Percentiles rank a stretch among this genome's conserved stretches.
Conservation (phyloP, 2,797 vertebrate genomes). For the Hemibagrus guttatus region DNA sequence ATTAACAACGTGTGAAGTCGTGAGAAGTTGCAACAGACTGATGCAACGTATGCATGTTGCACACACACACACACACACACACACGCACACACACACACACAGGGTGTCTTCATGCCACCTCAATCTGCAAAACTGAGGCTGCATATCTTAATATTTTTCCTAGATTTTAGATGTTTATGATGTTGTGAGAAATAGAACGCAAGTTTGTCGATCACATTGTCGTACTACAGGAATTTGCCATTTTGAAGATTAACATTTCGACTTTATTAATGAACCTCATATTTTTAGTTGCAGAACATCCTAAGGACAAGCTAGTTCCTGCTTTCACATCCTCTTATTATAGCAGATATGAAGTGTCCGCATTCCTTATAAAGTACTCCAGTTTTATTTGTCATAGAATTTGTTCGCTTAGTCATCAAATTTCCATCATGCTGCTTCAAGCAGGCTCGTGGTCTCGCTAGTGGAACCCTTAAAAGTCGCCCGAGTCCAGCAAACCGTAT, state of each 20-base stretch:
- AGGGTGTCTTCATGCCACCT: background rate
- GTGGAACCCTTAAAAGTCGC: no score
- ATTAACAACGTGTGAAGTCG: background rate
- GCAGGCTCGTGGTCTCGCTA: no score
- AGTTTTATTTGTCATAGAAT: no score
- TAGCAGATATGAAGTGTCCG: background rate
- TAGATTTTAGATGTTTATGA: background rate
- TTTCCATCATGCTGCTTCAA: no score
- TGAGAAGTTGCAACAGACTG: conserved; percentile 18
- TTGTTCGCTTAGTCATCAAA: no score
- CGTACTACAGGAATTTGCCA: background rate
- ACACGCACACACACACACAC: background rate
- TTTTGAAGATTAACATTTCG: background rate
- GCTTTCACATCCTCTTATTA: no score
- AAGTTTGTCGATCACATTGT: background rate
- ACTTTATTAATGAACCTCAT: background rate
- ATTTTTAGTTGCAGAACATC: background rate
- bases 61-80: background rate
- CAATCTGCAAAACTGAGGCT: background rate
- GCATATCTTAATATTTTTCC: background rate
- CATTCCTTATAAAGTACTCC: no score
- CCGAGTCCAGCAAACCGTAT: no score
- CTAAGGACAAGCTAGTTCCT: background rate
- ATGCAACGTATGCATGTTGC: background rate
- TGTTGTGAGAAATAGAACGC: background rate